Conservation (phyloP, 92 coral and sea anemone genomes). For the Palythoa grandis region DNA sequence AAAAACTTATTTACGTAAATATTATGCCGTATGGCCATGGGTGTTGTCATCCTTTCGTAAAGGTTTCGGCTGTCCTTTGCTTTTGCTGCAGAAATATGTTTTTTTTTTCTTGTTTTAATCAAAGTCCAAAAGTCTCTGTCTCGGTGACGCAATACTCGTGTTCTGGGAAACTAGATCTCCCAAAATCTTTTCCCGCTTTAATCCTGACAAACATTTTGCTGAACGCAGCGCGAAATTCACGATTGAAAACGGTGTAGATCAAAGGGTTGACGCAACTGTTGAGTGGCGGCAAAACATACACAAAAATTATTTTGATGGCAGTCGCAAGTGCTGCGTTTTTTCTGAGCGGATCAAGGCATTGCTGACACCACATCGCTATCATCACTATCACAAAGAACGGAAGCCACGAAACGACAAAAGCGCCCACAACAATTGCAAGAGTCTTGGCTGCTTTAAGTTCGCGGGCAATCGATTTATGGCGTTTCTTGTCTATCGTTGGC, state of each 20-base stretch:
- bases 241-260: slow-evolving; percentile 34
- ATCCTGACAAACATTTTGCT: slow-evolving; percentile 31
- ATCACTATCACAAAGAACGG: slow-evolving; percentile 25
- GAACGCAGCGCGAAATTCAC: slow-evolving; percentile 38
- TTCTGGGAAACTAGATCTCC: background rate
- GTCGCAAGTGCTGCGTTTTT: slow-evolving; percentile 17
- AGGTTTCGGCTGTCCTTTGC: background rate
- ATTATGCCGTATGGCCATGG: too few species aligned
- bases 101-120: background rate
- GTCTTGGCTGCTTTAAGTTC: slow-evolving; percentile 42
- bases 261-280: slow-evolving; percentile 41
- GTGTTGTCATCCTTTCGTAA: background rate
- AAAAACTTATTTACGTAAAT: too few species aligned
- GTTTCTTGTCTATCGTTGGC: slow-evolving; percentile 13
- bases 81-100: background rate
- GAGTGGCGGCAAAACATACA: slow-evolving; percentile 33
- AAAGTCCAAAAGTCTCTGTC: slow-evolving; percentile 35
- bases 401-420: slow-evolving; percentile 39
- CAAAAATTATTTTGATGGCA: slow-evolving; percentile 35
- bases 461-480: slow-evolving; percentile 14
- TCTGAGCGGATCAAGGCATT: slow-evolving; percentile 12
- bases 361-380: slow-evolving; percentile 33
- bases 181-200: background rate
- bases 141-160: slow-evolving; percentile 20
- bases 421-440: slow-evolving; percentile 45